A percentile compares a stretch with the other conserved stretches of the same genome.
Conservation (phyloP, 2,113 vertebrate genomes). For the Balaenoptera acutorostrata region DNA sequence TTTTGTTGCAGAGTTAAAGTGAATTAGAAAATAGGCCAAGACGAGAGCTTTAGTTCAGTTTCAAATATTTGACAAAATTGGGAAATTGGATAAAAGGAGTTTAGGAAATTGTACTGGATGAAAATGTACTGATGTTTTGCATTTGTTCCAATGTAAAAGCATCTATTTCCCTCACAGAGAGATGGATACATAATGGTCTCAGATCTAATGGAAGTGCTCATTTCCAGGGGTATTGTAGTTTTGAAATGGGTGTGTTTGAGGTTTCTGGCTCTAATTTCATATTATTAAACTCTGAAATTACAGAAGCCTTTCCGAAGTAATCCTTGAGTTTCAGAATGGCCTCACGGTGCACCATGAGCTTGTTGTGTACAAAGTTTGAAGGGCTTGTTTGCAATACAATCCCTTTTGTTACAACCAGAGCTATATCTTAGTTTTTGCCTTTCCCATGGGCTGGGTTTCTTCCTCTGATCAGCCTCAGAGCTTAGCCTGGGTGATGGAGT, state of each 20-base stretch:
- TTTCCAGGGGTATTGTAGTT: constrained; percentile 55
- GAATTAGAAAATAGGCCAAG: constrained; percentile 40
- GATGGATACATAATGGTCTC: constrained; percentile 14
- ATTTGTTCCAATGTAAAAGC: constrained; percentile 44
- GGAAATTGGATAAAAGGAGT: constrained; percentile 66
- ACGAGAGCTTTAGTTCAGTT: constrained; percentile 50
- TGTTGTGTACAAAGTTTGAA: neutral
- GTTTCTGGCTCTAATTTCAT: constrained; percentile 60
- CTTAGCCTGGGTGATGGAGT: neutral
- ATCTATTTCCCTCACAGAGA: constrained; percentile 25
- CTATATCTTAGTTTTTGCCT: neutral
- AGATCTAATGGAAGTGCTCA: constrained; percentile 55
- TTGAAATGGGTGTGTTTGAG: constrained; percentile 60
- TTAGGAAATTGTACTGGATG: constrained; percentile 53
- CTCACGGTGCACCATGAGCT: neutral
- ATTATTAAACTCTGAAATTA: constrained; percentile 68
- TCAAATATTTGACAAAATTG: constrained; percentile 49
- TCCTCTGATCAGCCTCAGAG: neutral
- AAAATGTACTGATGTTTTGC: constrained; percentile 48
- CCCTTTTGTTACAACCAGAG: neutral
- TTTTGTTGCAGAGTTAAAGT: constrained; percentile 45
- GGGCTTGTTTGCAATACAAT: neutral
- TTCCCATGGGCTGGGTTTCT: neutral
- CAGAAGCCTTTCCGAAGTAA: constrained; percentile 41
- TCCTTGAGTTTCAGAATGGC: neutral